Evolutionary conservation across 2,113 vertebrate species (phyloP).

Genomic region (Myiopsitta monachus): DNA sequence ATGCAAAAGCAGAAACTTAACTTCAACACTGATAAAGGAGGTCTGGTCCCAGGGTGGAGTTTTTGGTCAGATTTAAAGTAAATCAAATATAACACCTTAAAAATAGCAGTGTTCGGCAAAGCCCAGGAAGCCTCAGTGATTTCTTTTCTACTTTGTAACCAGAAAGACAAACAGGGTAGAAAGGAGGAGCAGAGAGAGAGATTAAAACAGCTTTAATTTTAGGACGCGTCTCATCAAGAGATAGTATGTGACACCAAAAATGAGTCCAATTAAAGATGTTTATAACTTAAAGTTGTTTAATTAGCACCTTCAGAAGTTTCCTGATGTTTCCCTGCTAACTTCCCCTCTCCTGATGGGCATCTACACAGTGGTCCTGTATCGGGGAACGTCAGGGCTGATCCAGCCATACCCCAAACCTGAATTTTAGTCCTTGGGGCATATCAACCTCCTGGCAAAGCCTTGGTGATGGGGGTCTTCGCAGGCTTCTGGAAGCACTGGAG

Average conservation of each 20-base stretch:
- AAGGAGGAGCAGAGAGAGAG: neutral
- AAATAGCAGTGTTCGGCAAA: slow-evolving; percentile 39
- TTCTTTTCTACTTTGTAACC: slow-evolving; percentile 32
- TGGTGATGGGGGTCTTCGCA: neutral
- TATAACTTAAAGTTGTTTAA: slow-evolving; percentile 19
- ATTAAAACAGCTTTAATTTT: slow-evolving; percentile 58
- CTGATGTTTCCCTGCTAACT: fast-evolving
- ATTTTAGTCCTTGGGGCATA: neutral
- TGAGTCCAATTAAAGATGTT: slow-evolving; percentile 39
- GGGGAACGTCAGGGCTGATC: neutral
- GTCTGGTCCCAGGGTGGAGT: neutral
- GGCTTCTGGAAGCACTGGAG: neutral
- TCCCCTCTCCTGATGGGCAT: neutral
- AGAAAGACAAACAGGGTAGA: slow-evolving; percentile 9
- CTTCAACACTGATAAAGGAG: slow-evolving; percentile 23
- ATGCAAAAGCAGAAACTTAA: neutral
- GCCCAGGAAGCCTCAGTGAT: neutral
- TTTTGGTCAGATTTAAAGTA: slow-evolving; percentile 36
- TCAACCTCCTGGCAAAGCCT: neutral
- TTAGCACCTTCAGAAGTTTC: slow-evolving; percentile 45
- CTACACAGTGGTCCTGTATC: fast-evolving
- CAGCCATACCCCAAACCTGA: neutral
- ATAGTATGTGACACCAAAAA: slow-evolving; percentile 35
- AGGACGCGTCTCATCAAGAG: slow-evolving; percentile 31
- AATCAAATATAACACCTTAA: slow-evolving; percentile 50